Evolutionary conservation across 1,140 invertebrate species (phyloP).

Genomic region (Homalodisca vitripennis): DNA sequence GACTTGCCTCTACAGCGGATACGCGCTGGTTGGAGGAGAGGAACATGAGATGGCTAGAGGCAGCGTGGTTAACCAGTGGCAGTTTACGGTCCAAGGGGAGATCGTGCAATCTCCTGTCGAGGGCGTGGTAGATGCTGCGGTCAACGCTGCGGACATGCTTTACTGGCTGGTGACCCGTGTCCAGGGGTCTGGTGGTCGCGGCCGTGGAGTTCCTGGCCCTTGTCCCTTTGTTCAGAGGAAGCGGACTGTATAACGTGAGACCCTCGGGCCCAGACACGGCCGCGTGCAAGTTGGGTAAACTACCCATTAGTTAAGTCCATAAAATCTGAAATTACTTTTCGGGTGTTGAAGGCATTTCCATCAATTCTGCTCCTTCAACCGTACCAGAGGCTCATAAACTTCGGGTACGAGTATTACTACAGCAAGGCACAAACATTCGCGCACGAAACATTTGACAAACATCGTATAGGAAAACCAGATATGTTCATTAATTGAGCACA

Average conservation of each 20-base stretch:
- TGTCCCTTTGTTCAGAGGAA: neutral
- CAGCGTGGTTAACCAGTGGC: neutral
- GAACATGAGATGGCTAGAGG: no score
- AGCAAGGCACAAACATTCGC: slow-evolving; percentile 6
- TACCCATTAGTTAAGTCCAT: neutral
- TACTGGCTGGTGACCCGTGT: neutral
- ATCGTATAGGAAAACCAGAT: neutral
- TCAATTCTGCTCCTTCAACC: no score
- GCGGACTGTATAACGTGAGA: slow-evolving; percentile 1
- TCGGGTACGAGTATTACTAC: neutral
- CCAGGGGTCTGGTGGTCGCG: neutral
- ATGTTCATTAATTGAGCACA: neutral
- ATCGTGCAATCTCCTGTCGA: neutral
- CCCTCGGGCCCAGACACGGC: neutral
- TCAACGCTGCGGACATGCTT: slow-evolving; percentile 2
- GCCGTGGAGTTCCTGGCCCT: neutral
- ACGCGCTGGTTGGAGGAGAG: no score
- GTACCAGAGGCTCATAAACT: no score
- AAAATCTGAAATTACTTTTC: no score
- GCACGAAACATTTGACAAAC: neutral
- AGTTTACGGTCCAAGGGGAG: neutral
- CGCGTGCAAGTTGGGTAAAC: neutral
- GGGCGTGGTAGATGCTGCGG: slow-evolving; percentile 10
- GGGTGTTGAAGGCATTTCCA: no score
- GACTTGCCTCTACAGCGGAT: no score